Percentiles rank a stretch among this genome's conserved stretches.
phyloP scores from a whole-genome alignment of 2,113 vertebrate genomes.

The Falco punctatus region DNA sequence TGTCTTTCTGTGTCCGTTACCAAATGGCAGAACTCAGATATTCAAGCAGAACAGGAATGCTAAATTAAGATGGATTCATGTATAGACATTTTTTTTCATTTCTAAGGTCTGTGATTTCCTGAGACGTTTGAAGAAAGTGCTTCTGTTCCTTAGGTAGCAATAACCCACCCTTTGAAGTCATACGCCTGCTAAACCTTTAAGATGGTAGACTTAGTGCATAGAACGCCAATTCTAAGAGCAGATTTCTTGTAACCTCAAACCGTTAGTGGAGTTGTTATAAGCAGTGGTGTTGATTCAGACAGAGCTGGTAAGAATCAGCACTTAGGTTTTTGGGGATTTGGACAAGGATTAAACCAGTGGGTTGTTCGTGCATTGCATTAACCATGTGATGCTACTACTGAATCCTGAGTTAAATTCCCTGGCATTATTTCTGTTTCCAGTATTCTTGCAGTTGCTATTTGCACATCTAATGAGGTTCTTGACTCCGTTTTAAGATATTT shows the following conservation, averaged over 20 bases:
- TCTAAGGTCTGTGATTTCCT: background rate
- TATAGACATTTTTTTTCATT: background rate
- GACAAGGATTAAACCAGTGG: background rate
- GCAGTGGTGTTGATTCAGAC: background rate
- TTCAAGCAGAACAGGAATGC: background rate
- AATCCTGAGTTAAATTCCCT: background rate
- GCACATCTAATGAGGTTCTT: background rate
- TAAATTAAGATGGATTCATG: background rate
- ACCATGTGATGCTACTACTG: background rate
- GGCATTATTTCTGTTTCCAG: background rate
- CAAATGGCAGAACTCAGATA: background rate
- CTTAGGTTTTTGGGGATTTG: background rate
- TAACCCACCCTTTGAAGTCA: background rate
- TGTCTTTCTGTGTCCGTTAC: background rate
- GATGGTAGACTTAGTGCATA: background rate
- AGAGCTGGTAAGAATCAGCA: background rate
- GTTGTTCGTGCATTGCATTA: background rate
- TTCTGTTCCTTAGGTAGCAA: background rate
- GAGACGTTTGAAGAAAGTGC: background rate
- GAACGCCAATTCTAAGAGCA: background rate
- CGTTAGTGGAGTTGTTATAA: background rate
- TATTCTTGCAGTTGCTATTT: background rate
- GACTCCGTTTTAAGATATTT: background rate
- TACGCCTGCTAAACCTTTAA: background rate
- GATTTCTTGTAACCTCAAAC: background rate